Base-by-base conservation (phyloP, 2,888 invertebrate genomes). In the Agrotis puta region DNA sequence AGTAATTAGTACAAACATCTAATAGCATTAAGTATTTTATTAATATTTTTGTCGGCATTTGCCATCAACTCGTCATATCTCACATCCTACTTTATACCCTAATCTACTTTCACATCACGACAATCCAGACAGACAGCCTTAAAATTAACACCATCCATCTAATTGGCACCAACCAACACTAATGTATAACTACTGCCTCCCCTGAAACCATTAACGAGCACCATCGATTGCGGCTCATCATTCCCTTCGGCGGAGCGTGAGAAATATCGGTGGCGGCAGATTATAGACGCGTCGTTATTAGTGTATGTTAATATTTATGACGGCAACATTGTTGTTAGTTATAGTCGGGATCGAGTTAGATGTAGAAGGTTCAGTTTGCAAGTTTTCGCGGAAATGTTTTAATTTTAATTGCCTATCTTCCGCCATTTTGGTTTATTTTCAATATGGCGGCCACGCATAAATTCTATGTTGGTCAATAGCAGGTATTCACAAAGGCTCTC, bases 241-340 rank as follows among this genome's bases (percentile, higher is more conserved):
- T 84, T 51, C 56, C 76, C 76, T 73, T 74, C 83, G 80, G 20
- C 67, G 78, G 72, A 84, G 84, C 84, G 84, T 70, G 83, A 67
- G 68, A 24, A 64, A 45, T 50, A 54, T 56, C 70, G 62, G 27
- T 61, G 56, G 45, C 54, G 61, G 57, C 24, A 78, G 82, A 82
- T 82, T 79, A 82, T 20, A 58, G 51, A 16, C 69, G 59, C 20
- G 20, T 45, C 43, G 39, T 65, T 83, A 79, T 75, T 70, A 74
- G 69, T 69, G 57, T 63, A 56, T 67, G 58, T 50, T 65, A 74
- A 79, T 82, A 77, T 82, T 79, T 78, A 79, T 73, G n/a, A 47
- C 39, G 47, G 53, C 16, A 58, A 47, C 47, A 24, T 43, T 64
- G 51, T 22, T 57, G 33, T 33, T 48, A 27, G n/a, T 64, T 43